phyloP scores from a whole-genome alignment of 1,140 invertebrate genomes.

The Cataglyphis hispanica region DNA sequence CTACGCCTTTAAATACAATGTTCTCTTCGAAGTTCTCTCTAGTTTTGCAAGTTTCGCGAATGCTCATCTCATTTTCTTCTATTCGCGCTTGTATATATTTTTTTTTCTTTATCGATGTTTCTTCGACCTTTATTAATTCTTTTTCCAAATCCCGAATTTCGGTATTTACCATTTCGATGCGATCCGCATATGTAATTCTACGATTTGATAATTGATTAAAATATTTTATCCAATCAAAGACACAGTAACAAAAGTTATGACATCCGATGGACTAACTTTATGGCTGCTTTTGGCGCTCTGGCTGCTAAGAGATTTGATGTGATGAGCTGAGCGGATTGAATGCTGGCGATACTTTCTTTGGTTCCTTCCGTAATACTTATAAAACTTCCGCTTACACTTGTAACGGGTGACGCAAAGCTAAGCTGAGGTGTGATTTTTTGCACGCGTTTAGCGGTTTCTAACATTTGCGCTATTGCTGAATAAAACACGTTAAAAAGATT shows the following conservation, averaged over 20 bases:
- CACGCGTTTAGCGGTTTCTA: constrained; percentile 70
- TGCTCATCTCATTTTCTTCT: constrained; percentile 85
- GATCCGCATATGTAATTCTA: constrained; percentile 75
- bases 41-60: constrained; percentile 82
- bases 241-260: background rate
- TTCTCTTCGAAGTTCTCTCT: constrained; percentile 82
- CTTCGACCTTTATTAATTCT: constrained; percentile 77
- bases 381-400: constrained; percentile 65
- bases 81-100: constrained; percentile 83
- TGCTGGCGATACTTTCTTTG: constrained; percentile 24
- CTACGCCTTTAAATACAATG: constrained; percentile 83
- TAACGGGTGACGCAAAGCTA: constrained; percentile 38
- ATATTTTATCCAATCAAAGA: background rate
- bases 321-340: constrained; percentile 29
- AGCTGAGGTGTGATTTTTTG: constrained; percentile 55
- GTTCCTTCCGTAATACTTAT: constrained; percentile 2
- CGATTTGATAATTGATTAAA: background rate
- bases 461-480: constrained; percentile 67
- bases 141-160: constrained; percentile 85
- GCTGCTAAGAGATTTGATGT: constrained; percentile 29
- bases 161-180: constrained; percentile 83
- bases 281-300: background rate
- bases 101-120: constrained; percentile 79
- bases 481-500: constrained; percentile 20
- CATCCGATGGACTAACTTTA: constrained; percentile 41